These are phyloP conservation scores for Rhinichthys osculus DNA, from an alignment of 2,797 vertebrate species.

Conservation along the genomic window DNA sequence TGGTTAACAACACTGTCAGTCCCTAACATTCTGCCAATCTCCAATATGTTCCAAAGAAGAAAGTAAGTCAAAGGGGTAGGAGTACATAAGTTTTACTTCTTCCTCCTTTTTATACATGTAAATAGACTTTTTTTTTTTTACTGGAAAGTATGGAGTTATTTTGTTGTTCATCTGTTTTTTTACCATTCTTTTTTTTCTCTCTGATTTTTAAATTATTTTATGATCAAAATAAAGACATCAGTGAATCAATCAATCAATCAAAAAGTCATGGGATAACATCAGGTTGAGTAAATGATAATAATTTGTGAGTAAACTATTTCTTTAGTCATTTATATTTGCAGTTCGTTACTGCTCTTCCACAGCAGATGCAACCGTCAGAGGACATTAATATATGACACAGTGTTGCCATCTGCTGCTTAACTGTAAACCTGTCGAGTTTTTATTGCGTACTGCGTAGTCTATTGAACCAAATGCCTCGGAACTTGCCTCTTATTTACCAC, in stretches of 20 bases:
- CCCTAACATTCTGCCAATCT: not conserved
- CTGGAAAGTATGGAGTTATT: too few relatives aligned
- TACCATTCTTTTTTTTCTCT: too few relatives aligned
- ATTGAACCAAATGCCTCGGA: not conserved
- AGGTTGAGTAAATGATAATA: not conserved
- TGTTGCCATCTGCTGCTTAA: constrained; percentile 49
- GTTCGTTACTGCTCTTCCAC: not conserved
- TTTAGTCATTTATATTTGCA: not conserved
- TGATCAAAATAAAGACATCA: too few relatives aligned
- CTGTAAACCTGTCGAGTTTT: constrained; percentile 14
- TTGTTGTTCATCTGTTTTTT: too few relatives aligned
- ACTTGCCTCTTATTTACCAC: not conserved
- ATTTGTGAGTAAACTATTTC: not conserved
- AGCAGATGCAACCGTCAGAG: not conserved
- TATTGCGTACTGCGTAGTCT: not conserved
- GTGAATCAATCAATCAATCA: too few relatives aligned
- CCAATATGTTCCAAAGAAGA: not conserved
- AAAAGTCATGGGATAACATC: not conserved
- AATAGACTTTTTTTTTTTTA: too few relatives aligned
- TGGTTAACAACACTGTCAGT: not conserved
- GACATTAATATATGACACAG: constrained; percentile 14
- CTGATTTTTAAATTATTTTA: too few relatives aligned
- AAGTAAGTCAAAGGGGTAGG: too few relatives aligned
- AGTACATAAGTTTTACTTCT: too few relatives aligned
- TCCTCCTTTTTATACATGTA: too few relatives aligned